A percentile compares a stretch with the other conserved stretches of the same genome.
These are phyloP conservation scores for Taurulus bubalis DNA, from an alignment of 2,113 vertebrate genomes.

Conservation along the genomic window DNA sequence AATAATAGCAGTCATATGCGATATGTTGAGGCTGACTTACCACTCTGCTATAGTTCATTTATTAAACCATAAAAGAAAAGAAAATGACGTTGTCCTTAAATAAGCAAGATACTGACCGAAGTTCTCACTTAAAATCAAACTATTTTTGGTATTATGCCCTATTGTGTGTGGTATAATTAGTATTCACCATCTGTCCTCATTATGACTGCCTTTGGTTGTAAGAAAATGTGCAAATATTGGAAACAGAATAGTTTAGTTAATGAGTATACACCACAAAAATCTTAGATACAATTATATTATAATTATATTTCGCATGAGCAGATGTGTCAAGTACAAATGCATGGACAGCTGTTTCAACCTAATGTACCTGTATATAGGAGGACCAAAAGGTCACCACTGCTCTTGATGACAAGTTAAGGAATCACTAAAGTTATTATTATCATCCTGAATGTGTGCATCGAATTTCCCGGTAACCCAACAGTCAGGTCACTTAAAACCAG, in stretches of 20 bases:
- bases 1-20: neutral
- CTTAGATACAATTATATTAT: neutral
- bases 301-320: no score
- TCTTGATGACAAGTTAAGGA: neutral
- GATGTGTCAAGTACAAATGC: neutral
- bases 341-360: neutral
- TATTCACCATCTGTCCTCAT: neutral
- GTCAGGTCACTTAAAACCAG: neutral
- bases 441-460: neutral
- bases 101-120: neutral
- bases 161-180: neutral
- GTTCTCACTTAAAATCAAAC: no score
- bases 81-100: neutral
- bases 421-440: neutral
- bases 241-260: neutral
- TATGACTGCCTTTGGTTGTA: neutral
- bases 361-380: neutral
- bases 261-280: neutral
- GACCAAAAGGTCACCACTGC: neutral
- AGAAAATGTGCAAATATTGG: neutral
- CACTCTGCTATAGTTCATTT: neutral
- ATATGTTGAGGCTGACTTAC: neutral
- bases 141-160: neutral
- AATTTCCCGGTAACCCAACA: neutral
- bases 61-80: neutral